phyloP scores from a whole-genome alignment of 2,113 vertebrate genomes.

The Phrynosoma platyrhinos region DNA sequence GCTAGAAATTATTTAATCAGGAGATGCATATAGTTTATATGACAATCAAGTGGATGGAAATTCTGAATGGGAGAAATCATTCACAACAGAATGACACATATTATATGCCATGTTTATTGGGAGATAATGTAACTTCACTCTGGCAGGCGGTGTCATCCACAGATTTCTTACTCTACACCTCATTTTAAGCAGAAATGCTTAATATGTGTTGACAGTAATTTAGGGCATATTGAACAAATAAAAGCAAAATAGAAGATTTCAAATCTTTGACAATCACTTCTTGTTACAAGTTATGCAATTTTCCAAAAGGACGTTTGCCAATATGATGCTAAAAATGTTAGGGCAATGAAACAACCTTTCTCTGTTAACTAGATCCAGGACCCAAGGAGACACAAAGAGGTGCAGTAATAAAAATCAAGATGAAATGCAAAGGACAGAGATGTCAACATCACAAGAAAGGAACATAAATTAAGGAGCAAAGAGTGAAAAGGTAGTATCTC shows the following conservation, averaged over 20 bases:
- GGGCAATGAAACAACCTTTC: slow-evolving; percentile 17
- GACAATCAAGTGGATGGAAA: slow-evolving; percentile 59
- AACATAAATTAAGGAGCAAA: not conserved
- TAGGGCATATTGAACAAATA: slow-evolving; percentile 11
- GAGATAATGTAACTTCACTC: slow-evolving; percentile 37
- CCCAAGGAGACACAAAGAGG: slow-evolving; percentile 27
- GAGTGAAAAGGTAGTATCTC: not conserved
- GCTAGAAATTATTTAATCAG: slow-evolving; percentile 64
- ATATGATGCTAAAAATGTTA: slow-evolving; percentile 26
- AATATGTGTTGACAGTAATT: slow-evolving; percentile 42
- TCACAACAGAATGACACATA: slow-evolving; percentile 40
- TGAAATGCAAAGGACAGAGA: not conserved
- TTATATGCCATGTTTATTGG: slow-evolving; percentile 45
- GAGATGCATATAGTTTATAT: slow-evolving; percentile 55
- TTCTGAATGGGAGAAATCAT: slow-evolving; percentile 54
- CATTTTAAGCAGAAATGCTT: slow-evolving; percentile 40
- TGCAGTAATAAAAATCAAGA: rapidly evolving
- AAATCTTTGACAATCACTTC: slow-evolving; percentile 27
- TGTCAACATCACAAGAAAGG: not conserved
- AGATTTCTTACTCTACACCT: slow-evolving; percentile 34
- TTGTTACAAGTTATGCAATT: slow-evolving; percentile 32
- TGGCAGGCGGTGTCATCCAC: slow-evolving; percentile 33
- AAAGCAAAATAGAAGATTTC: slow-evolving; percentile 42
- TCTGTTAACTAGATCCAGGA: slow-evolving; percentile 21
- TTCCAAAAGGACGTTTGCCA: slow-evolving; percentile 30